Evolutionary conservation across 2,888 invertebrate species (phyloP), one percentile per base, ranked within the genome.

Genomic region (Nymphalis c-album): DNA sequence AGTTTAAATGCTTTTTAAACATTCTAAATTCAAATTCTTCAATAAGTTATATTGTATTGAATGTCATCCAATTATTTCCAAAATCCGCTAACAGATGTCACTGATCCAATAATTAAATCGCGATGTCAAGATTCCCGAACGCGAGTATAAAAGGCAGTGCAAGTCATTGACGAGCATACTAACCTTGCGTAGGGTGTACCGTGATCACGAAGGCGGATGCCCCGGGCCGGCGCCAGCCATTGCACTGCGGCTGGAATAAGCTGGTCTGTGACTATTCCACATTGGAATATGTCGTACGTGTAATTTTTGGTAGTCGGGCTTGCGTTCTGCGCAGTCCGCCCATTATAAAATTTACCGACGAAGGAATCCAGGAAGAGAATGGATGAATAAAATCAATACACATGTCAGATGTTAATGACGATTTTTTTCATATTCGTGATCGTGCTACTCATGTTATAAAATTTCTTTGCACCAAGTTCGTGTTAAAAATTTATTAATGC

Each of bases 121-220:
- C 87, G 90, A 58, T 86, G 76, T 79, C 75, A 76, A 85, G 78
- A 83, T 85, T 79, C 74, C 75, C 72, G 50, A 50, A 26, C 46
- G 16, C 18, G 31, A 4, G 68, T 81, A 84, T 83, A 87, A 78
- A 87, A 77, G 73, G 66, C 46, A 22, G 4, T 46, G 60, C n/a
- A 5, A 22, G 2, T 7, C 2, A 3, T 0, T 0, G 0, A 0
- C 0, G 1, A 57, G 18, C 87, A 92, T 92, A 94, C 95, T 95
- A 95, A 95, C 95, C 95, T 95, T 94, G 94, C 95, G 94, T 90
- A 94, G 95, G 93, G 94, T 93, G 89, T 87, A 94, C 94, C 94
- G 93, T 93, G 95, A 95, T 95, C 95, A 94, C 1, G 87, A 84
- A 93, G 94, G 93, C 93, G 93, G 93, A 93, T 93, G 93, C 94